These are phyloP conservation scores for Urophycis tenuis DNA, from an alignment of 2,797 vertebrate species.

Conservation along the genomic window DNA sequence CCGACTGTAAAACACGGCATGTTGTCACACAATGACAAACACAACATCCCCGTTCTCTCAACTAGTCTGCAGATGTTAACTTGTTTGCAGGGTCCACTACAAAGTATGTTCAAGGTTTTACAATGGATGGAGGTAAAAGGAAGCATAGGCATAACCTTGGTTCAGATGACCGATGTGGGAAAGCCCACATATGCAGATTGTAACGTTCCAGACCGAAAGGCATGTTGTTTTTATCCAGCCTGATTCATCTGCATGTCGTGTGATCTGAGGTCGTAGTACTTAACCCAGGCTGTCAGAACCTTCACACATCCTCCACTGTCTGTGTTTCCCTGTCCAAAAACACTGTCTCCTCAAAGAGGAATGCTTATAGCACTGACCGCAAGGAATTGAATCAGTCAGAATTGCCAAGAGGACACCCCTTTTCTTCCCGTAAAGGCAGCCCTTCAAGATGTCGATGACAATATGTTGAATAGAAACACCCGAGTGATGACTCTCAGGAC, in stretches of 20 bases:
- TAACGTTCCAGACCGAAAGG: not conserved
- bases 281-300: not conserved
- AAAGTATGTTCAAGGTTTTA: not conserved
- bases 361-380: not conserved
- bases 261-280: not conserved
- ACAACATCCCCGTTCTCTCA: not conserved
- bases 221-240: not conserved
- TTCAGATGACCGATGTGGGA: not conserved
- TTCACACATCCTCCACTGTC: not conserved
- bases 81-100: not conserved
- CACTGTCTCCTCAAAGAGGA: not conserved
- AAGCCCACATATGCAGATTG: not conserved
- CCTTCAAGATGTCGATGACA: not conserved
- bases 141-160: not conserved
- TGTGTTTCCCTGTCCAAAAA: not conserved
- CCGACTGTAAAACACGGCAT: not conserved
- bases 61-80: not conserved
- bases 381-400: not conserved
- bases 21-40: not conserved
- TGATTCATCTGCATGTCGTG: not conserved
- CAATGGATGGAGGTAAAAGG: not conserved
- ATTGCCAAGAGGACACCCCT: not conserved
- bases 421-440: not conserved
- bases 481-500: not conserved
- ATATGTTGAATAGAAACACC: not conserved